phyloP scores from a whole-genome alignment of 2,797 vertebrate genomes.

The Neolamprologus multifasciatus region DNA sequence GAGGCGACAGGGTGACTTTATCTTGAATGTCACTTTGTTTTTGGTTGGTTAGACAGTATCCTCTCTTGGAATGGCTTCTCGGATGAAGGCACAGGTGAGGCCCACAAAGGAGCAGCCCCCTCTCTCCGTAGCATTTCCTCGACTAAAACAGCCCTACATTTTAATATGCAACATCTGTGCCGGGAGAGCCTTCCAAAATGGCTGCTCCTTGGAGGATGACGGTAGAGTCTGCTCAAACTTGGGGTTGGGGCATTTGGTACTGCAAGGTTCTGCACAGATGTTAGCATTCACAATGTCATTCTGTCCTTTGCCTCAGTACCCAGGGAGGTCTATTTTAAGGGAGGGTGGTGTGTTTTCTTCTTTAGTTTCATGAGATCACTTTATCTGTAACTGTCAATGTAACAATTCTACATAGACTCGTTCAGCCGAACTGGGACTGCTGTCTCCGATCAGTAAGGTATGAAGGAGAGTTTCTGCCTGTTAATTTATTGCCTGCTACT shows the following conservation, averaged over 20 bases:
- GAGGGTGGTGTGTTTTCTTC: conserved; percentile 64
- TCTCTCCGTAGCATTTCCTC: conserved; percentile 60
- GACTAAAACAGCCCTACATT: conserved; percentile 77
- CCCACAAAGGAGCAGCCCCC: conserved; percentile 68
- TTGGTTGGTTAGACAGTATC: conserved; percentile 78
- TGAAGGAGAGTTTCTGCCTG: conserved; percentile 37
- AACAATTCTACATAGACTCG: conserved; percentile 48
- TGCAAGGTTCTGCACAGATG: conserved; percentile 82
- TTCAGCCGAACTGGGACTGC: conserved; percentile 29
- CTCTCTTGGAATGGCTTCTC: conserved; percentile 79
- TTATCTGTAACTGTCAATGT: conserved; percentile 63
- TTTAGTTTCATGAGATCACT: conserved; percentile 67
- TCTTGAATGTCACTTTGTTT: conserved; percentile 83
- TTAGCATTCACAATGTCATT: conserved; percentile 82
- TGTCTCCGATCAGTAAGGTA: conserved; percentile 48
- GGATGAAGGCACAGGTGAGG: conserved; percentile 84
- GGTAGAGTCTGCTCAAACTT: conserved; percentile 79
- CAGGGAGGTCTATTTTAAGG: conserved; percentile 77
- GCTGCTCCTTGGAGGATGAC: conserved; percentile 83
- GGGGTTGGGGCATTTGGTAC: conserved; percentile 76
- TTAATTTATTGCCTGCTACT: conserved; percentile 10
- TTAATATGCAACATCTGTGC: conserved; percentile 88
- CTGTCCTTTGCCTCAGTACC: conserved; percentile 75
- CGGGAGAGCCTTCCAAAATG: conserved; percentile 82
- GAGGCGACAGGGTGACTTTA: conserved; percentile 77